Evolutionary conservation across 2,113 vertebrate genomes (phyloP), one percentile per base, ranked within the genome.

Genomic region (Colinus virginianus): DNA sequence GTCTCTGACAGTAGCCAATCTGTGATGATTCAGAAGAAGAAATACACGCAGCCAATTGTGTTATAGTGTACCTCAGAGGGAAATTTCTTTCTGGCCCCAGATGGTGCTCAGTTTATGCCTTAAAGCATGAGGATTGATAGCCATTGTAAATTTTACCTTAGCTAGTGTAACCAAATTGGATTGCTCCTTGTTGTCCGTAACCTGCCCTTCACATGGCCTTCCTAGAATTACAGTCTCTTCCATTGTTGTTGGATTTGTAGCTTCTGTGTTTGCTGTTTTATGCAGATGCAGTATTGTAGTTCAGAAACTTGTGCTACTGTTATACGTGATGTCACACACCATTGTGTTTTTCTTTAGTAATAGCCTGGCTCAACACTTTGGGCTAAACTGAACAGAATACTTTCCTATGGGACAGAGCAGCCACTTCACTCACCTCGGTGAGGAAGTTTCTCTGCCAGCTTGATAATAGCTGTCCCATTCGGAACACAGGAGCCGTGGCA

Each of bases 81-180:
- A 95, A 80, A 89, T 90, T 92, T 93, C 88, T 90, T 82, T 69
- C 91, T 88, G 82, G 85, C 84, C 90, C 89, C 91, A 96, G 91
- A 90, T 93, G 94, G 90, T 96, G 87, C 55, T 94, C 84, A 77
- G 78, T 96, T 94, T 96, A 91, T 95, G 85, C 87, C 93, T 96
- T 93, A 92, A 96, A 96, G 90, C 84, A 40, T 63, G 78, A 96
- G 55, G 91, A 95, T 93, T 97, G 95, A 96, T 96, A 77, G 85
- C 76, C 64, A 22, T 64, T 90, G 94, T 96, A 97, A 96, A 97
- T 96, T 96, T 95, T 72, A 75, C 62, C 90, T 93, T 93, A 95
- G 78, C 81, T 89, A 90, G 80, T 89, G 62, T 92, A 96, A 89
- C 91, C 88, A 94, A 92, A 96, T 95, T 95, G 90, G 43, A 96